A percentile compares a stretch with the other conserved stretches of the same genome.
Conservation (phyloP, 2,797 vertebrate genomes). For the Ciconia nigra region DNA sequence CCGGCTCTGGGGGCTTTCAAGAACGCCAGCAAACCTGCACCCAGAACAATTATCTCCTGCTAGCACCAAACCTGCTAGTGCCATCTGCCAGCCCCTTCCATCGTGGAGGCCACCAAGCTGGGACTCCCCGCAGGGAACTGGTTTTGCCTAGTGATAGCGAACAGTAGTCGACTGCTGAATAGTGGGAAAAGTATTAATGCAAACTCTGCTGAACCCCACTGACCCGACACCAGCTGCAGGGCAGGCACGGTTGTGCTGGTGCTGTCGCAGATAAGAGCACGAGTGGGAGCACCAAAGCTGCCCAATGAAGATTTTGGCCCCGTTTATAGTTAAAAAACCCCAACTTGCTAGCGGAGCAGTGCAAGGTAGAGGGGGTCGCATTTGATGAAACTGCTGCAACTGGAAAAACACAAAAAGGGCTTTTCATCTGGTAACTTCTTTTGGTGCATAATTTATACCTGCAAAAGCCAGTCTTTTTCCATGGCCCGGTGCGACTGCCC, state of each 20-base stretch:
- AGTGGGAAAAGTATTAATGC: neutral
- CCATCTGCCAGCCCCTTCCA: neutral
- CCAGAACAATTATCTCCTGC: neutral
- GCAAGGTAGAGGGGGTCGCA: accelerated
- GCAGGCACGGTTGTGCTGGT: neutral
- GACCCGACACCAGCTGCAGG: neutral
- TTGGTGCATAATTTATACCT: neutral
- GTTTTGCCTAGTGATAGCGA: neutral
- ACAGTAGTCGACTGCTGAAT: neutral
- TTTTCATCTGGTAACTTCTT: neutral
- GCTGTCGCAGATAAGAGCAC: neutral
- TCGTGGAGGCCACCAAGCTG: neutral
- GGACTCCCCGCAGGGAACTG: neutral
- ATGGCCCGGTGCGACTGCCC: neutral
- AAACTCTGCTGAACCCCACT: neutral
- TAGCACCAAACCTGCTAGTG: neutral
- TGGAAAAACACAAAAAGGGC: neutral
- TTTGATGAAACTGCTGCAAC: neutral
- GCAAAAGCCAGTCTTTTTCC: neutral
- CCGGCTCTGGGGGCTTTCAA: neutral
- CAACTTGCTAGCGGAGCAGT: neutral
- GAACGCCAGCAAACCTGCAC: neutral
- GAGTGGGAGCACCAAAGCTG: neutral
- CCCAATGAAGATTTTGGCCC: neutral
- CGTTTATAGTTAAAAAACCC: neutral